Percentiles rank a stretch among this genome's conserved stretches.
Conservation (phyloP, 2,888 invertebrate species). For the Cephus pulcher region DNA sequence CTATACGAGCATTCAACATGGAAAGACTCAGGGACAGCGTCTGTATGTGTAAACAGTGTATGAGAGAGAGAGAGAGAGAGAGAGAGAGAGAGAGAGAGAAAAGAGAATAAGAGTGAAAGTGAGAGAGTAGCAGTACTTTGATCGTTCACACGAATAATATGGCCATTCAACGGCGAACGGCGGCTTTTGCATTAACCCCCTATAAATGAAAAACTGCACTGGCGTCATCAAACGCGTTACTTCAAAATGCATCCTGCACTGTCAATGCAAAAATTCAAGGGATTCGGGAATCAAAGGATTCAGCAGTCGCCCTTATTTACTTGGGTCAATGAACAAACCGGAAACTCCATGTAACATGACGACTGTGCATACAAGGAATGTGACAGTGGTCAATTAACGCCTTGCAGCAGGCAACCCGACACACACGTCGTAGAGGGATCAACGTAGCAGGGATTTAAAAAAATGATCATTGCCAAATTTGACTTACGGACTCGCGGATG, state of each 20-base stretch:
- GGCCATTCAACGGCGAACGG: constrained; percentile 41
- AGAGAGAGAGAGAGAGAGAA: constrained; percentile 3
- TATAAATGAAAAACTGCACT: constrained; percentile 38
- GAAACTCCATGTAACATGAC: too few species aligned
- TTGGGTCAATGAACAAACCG: too few species aligned
- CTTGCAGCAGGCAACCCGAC: not conserved
- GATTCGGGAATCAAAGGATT: too few species aligned
- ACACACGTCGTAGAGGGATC: not conserved
- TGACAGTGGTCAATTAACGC: too few species aligned
- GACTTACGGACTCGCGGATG: constrained; percentile 56
- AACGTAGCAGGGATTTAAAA: not conserved
- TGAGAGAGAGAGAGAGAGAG: constrained; percentile 9
- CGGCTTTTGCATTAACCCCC: constrained; percentile 41
- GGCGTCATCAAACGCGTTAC: constrained; percentile 13
- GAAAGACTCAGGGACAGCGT: too few species aligned
- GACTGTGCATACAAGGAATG: too few species aligned
- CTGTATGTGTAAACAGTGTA: not conserved
- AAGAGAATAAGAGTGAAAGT: not conserved
- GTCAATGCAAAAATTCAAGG: too few species aligned
- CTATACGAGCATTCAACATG: too few species aligned
- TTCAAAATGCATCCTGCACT: constrained; percentile 21
- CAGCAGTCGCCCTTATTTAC: too few species aligned
- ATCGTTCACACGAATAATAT: constrained; percentile 46
- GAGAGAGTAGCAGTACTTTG: constrained; percentile 36
- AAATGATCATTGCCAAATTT: too few species aligned